These are phyloP conservation scores for Himalopsyche tibetana DNA, from an alignment of 2,888 invertebrate species.

Conservation along the genomic window DNA sequence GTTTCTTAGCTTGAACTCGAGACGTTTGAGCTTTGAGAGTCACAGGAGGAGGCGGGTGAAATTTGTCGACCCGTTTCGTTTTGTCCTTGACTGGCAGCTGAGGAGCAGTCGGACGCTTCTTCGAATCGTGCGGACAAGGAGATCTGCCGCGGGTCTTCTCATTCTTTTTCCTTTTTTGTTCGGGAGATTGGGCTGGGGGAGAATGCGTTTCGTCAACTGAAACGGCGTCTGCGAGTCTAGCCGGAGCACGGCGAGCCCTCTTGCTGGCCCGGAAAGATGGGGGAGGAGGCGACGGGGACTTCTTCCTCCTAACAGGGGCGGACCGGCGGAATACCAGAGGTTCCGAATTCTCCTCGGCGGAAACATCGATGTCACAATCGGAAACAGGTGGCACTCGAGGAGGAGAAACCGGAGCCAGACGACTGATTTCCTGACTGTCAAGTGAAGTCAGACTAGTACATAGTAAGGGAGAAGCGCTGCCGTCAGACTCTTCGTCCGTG, in stretches of 20 bases:
- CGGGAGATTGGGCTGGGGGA: neutral
- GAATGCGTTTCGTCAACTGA: neutral
- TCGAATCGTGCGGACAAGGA: neutral
- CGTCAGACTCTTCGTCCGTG: neutral
- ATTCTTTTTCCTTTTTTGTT: neutral
- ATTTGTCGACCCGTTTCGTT: too few species aligned
- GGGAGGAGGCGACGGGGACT: neutral
- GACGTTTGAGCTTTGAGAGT: too few species aligned
- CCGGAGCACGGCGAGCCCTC: neutral
- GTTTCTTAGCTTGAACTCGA: too few species aligned
- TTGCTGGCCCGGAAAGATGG: neutral
- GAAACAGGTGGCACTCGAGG: neutral
- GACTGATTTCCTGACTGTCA: slow-evolving; percentile 22
- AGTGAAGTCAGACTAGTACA: slow-evolving; percentile 10
- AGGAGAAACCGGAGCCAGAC: neutral
- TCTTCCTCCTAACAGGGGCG: neutral
- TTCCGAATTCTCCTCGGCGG: neutral
- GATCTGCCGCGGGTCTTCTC: neutral
- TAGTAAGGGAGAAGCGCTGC: neutral
- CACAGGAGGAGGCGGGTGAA: too few species aligned
- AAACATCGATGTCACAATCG: neutral
- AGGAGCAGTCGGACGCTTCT: neutral
- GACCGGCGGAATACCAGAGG: neutral
- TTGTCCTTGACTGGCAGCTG: neutral
- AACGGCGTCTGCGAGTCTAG: neutral